Percentiles rank a stretch among this genome's conserved stretches.
These are phyloP conservation scores for Nicator chloris DNA, from an alignment of 2,113 vertebrate genomes.

Conservation along the genomic window DNA sequence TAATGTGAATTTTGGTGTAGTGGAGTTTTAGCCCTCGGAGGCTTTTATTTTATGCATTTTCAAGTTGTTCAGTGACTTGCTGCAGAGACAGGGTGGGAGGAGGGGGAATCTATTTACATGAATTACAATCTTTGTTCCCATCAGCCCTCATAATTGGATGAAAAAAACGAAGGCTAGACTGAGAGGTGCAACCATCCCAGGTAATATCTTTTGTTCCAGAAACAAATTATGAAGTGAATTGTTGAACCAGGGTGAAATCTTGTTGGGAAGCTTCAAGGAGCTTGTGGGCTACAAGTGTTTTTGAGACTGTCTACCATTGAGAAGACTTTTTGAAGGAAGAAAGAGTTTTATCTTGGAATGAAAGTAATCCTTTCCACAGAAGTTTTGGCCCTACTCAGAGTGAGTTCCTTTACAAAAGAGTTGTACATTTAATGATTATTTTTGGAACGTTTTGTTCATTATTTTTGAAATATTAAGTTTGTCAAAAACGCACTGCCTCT, in stretches of 20 bases:
- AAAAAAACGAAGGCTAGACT: background rate
- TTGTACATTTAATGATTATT: background rate
- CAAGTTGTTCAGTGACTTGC: background rate
- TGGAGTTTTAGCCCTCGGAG: background rate
- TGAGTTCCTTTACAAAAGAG: background rate
- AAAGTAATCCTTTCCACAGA: background rate
- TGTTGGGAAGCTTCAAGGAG: background rate
- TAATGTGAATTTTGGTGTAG: background rate
- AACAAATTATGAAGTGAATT: background rate
- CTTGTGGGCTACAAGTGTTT: background rate
- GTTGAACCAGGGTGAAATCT: background rate
- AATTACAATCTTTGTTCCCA: conserved; percentile 21
- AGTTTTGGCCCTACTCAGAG: background rate
- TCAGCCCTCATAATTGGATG: background rate
- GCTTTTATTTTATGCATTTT: conserved; percentile 23
- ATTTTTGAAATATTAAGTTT: background rate
- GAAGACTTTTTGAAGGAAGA: background rate
- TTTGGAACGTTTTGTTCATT: background rate
- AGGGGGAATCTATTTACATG: conserved; percentile 5
- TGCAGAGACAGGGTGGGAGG: background rate
- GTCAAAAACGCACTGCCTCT: background rate
- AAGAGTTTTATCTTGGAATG: background rate
- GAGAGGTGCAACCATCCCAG: background rate
- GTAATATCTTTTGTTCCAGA: background rate
- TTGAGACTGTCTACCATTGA: background rate